phyloP scores from a whole-genome alignment of 1,140 invertebrate genomes.

The Lordiphosa collinella region DNA sequence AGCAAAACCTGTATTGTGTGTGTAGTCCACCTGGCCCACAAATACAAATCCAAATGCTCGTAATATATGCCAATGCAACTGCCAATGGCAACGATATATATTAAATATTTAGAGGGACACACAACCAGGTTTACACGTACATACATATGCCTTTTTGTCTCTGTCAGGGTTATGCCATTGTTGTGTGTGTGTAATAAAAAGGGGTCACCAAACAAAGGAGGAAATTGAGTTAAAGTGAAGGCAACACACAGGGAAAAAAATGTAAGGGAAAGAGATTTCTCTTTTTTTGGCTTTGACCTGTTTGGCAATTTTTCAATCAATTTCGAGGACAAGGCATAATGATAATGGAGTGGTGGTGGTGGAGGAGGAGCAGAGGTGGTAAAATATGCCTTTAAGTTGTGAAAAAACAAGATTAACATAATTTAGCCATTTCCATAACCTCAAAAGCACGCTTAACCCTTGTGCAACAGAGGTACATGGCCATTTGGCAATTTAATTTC shows the following conservation, averaged over 20 bases:
- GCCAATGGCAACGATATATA: conserved; percentile 57
- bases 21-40: conserved; percentile 9
- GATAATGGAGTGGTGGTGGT: conserved; percentile 20
- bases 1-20: conserved; percentile 11
- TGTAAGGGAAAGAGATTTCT: conserved; percentile 5
- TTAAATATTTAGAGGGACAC: conserved; percentile 59
- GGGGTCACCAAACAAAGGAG: conserved; percentile 60
- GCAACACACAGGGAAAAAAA: too few relatives aligned
- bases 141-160: conserved; percentile 18
- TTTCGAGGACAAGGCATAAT: conserved; percentile 46
- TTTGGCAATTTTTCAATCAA: conserved; percentile 66
- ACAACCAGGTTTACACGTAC: conserved; percentile 15
- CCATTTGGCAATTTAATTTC: conserved; percentile 76
- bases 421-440: conserved; percentile 70
- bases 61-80: conserved; percentile 28
- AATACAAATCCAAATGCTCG: neutral
- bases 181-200: conserved; percentile 47
- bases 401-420: conserved; percentile 54
- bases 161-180: conserved; percentile 38
- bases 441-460: conserved; percentile 56
- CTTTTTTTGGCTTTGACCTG: conserved; percentile 49
- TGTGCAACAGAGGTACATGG: conserved; percentile 55
- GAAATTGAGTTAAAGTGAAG: conserved; percentile 49
- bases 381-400: conserved; percentile 27
- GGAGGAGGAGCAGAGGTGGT: conserved; percentile 3